Evolutionary conservation across 2,888 invertebrate genomes (phyloP), one percentile per base, ranked within the genome.

Genomic region (Micoletzkya japonica): DNA sequence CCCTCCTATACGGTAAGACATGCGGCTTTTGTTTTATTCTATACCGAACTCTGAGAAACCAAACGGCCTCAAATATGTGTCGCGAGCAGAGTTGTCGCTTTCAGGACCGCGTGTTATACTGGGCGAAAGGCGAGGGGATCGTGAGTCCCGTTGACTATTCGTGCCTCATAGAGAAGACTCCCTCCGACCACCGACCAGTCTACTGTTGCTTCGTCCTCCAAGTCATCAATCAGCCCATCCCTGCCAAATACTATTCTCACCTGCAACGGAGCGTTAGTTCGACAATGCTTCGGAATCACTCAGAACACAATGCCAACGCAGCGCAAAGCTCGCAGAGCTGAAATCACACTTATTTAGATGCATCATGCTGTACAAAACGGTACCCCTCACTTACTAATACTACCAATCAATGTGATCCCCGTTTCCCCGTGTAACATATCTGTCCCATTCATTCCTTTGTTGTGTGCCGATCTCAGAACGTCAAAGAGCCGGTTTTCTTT

Each of bases 181-280:
- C 36, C 30, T 69, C 69, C 24, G 69, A 69, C 30, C 69, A 69
- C 36, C 69, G 69, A 44, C 69, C 69, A 17, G 69, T 69, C 59
- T 69, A 34, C 37, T 56, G 59, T 37, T 49, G 32, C n/a, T 69
- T 69, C 69, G 50, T 49, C 50, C 50, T 69, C 0, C 17, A 36
- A 24, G 69, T 49, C 52, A 59, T 69, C 36, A 59, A 69, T 30
- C 17, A 37, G 1, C 59, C 69, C 58, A 69, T 69, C 6, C 69
- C 69, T 3, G 10, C 24, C 34, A 50, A 52, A n/a, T 60, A 52
- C 37, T 68, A 34, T 20, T 32, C 34, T 20, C 17, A 17, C 4
- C n/a, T 20, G 32, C 37, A 58, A 30, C 4, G 58, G 34, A 54
- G 36, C 4, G 37, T 54, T 28, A 37, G 6, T 30, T 17, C 7